Evolutionary conservation across 1,140 invertebrate genomes (phyloP), one percentile per base, ranked within the genome.

Genomic region (Zeugodacus cucurbitae): DNA sequence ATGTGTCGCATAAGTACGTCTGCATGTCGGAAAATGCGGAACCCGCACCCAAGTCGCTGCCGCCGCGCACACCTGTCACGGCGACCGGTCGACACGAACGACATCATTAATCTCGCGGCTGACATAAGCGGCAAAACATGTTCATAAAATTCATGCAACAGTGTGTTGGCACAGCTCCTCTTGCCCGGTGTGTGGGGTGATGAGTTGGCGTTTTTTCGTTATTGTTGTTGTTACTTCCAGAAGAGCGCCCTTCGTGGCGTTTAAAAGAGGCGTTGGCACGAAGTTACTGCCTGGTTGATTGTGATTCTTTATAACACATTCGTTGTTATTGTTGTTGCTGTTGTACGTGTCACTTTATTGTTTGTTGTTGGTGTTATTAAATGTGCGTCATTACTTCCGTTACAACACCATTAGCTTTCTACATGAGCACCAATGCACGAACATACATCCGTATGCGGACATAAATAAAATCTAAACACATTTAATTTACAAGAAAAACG

Each of bases 61-160:
- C 74, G 20, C 37, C 37, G 34, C 41, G 22, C n/a, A 26, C 74
- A 82, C 44, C 44, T 82, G 70, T n/a, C 70, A 41, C 6, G 2
- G 6, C 41, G n/a, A 37, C 74, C 41, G 44, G 74, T 82, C 44
- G n/a, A 48, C 74, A 82, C 74, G 74, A 82, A 48, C 74, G 74
- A 82, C 74, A 82, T 82, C 74, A 82, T 82, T 82, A 82, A 82
- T 82, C 74, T 82, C 74, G 74, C 41, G 74, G 41, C 37, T 48
- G 74, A 82, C 41, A 82, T 48, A 82, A 44, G 74, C 74, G 74
- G 74, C 37, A 82, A 82, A 82, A 82, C 74, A 82, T 82, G 74
- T 44, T 82, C 74, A 82, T 82, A 48, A 82, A 82, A 82, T 54
- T 82, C n/a, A 82, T 26, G 74, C 37, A 82, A 82, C 74, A 82